Conservation (phyloP, 2,113 vertebrate genomes). For the Vireo altiloquus region DNA sequence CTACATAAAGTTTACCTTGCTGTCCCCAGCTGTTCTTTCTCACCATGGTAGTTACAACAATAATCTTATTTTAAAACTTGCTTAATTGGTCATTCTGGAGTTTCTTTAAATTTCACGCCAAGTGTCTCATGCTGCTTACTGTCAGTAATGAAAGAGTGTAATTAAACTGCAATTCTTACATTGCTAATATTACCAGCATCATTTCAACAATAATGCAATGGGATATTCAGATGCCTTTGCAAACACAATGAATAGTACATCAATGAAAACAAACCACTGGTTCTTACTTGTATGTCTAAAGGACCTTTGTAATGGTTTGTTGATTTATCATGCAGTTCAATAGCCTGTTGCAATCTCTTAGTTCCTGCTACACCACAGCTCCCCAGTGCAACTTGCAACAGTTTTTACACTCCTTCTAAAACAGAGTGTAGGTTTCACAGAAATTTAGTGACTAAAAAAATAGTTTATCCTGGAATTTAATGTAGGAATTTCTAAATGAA, state of each 20-base stretch:
- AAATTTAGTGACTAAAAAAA: background rate
- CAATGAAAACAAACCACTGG: background rate
- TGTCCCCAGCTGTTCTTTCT: background rate
- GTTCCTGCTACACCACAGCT: background rate
- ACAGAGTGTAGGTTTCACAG: background rate
- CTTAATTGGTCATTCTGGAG: background rate
- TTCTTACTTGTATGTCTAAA: background rate
- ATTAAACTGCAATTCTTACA: background rate
- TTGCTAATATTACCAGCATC: background rate
- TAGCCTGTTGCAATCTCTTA: background rate
- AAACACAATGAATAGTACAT: background rate
- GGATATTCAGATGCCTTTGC: background rate
- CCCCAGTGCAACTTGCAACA: background rate
- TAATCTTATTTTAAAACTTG: background rate
- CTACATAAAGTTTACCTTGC: background rate
- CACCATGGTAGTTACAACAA: background rate
- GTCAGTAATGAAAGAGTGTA: background rate
- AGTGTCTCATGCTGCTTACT: background rate
- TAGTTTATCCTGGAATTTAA: background rate
- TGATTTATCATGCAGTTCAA: background rate
- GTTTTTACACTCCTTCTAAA: background rate
- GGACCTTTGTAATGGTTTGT: conserved; percentile 3
- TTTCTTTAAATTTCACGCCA: background rate
- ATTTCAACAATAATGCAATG: background rate
- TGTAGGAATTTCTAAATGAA: background rate